Evolutionary conservation across 2,888 invertebrate species (phyloP).

Genomic region (Tiphia femorata): DNA sequence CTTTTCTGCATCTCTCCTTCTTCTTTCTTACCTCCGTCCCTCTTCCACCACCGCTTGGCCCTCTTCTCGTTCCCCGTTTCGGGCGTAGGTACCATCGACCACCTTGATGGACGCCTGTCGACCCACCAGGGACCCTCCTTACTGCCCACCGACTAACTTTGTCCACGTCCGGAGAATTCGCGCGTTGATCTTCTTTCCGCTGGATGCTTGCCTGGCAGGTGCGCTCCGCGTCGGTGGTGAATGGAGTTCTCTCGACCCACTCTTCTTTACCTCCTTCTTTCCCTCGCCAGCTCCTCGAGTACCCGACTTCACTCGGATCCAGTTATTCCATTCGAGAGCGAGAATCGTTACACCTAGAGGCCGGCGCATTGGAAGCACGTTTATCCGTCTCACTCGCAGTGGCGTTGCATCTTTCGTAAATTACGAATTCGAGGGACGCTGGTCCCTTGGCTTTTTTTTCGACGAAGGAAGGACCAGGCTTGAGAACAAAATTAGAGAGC

Average conservation of each 20-base stretch:
- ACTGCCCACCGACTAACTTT: slow-evolving; percentile 19
- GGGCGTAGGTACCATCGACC: slow-evolving; percentile 30
- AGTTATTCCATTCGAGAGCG: neutral
- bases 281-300: too few relatives aligned
- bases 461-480: too few relatives aligned
- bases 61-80: slow-evolving; percentile 15
- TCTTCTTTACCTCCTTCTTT: neutral
- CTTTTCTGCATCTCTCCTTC: slow-evolving; percentile 12
- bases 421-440: too few relatives aligned
- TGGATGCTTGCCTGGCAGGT: slow-evolving; percentile 18
- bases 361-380: neutral
- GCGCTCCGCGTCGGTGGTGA: slow-evolving; percentile 1
- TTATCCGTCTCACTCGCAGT: neutral
- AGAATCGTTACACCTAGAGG: too few relatives aligned
- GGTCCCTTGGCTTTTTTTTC: too few relatives aligned
- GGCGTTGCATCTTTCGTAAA: neutral
- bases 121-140: slow-evolving; percentile 41
- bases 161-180: slow-evolving; percentile 25
- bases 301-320: neutral
- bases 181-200: slow-evolving; percentile 11
- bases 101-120: slow-evolving; percentile 50
- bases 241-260: neutral
- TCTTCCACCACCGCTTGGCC: slow-evolving; percentile 16
- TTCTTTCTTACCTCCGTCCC: slow-evolving; percentile 18
- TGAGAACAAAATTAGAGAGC: neutral